phyloP scores from a whole-genome alignment of 2,113 vertebrate genomes.

The Steatornis caripensis region DNA sequence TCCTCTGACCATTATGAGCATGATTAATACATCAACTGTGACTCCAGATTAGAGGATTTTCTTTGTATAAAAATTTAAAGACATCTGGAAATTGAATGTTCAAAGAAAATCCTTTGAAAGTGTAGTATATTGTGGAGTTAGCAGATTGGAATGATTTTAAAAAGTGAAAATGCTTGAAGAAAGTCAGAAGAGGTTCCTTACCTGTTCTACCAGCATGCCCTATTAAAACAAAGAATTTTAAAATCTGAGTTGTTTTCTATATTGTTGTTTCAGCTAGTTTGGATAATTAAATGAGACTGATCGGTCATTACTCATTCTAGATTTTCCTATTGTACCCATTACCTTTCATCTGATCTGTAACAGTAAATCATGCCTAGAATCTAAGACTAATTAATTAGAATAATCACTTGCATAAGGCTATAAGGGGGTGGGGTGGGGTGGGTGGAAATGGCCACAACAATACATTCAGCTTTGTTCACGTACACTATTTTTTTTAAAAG shows the following conservation, averaged over 20 bases:
- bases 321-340: background rate
- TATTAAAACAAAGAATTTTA: conserved; percentile 71
- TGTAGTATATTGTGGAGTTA: conserved; percentile 49
- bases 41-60: conserved; percentile 26
- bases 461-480: background rate
- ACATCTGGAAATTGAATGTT: conserved; percentile 64
- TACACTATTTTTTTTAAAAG: background rate
- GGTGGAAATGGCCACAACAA: background rate
- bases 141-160: conserved; percentile 58
- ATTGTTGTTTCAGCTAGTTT: conserved; percentile 28
- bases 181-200: conserved; percentile 61
- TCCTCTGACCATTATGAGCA: background rate
- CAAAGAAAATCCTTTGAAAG: conserved; percentile 66
- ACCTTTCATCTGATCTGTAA: background rate
- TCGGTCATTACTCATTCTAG: background rate
- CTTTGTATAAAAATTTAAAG: background rate
- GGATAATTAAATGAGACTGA: background rate
- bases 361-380: background rate
- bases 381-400: background rate
- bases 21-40: background rate
- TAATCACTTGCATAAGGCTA: background rate
- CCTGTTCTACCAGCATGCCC: conserved; percentile 65
- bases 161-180: conserved; percentile 53
- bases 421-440: too few relatives aligned
- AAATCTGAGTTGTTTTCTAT: conserved; percentile 33